Conservation (phyloP, 2,113 vertebrate species). For the Regulus satrapa region DNA sequence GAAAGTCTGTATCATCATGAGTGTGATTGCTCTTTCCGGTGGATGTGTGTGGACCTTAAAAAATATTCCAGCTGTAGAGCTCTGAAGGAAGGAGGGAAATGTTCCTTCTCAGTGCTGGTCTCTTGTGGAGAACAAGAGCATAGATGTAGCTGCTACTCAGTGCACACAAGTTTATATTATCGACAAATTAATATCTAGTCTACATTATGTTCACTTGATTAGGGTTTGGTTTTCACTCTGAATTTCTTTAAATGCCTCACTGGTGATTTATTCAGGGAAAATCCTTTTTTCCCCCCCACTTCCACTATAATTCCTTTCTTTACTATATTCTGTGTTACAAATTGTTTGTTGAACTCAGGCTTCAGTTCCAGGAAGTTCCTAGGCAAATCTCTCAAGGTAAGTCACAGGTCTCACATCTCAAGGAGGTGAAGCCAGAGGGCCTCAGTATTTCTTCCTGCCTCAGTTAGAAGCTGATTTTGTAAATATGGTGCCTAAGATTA, state of each 20-base stretch:
- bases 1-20: background rate
- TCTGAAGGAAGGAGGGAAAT: background rate
- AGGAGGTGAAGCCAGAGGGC: background rate
- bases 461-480: background rate
- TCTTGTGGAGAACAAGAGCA: background rate
- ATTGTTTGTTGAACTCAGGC: background rate
- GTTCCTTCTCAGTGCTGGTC: background rate
- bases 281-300: fast-evolving
- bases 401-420: background rate
- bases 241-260: background rate
- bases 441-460: background rate
- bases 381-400: background rate
- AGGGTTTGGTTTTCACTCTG: background rate
- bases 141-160: background rate
- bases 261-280: background rate
- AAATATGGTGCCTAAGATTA: background rate
- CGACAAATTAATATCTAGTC: background rate
- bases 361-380: background rate
- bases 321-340: background rate
- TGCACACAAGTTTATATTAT: background rate
- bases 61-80: background rate
- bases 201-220: background rate
- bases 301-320: background rate
- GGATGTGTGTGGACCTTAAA: background rate
- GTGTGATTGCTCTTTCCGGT: background rate